Base-by-base conservation (phyloP, 2,113 vertebrate species). In the Pipa parva region DNA sequence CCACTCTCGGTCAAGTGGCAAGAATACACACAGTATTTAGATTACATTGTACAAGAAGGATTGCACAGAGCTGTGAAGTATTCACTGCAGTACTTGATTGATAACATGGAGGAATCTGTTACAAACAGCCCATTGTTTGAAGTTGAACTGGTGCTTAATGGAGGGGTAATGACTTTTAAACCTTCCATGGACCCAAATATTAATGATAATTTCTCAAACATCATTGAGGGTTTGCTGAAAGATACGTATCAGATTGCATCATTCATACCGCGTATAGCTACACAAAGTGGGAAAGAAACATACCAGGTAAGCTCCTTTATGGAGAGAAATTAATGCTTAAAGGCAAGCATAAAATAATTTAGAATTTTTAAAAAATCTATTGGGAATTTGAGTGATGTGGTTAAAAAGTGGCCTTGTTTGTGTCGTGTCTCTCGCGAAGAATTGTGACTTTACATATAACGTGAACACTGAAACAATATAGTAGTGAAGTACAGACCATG, bases 61-160 rank as follows among this genome's bases (percentile, higher is more conserved):
- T 84, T 92, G 77, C 82, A 79, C 74, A 81, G 78, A 48, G 83
- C 79, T 3, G 81, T 91, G 10, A 84, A 88, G 72, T 86, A 85
- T 80, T 92, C 86, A 50, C 80, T 91, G 74, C 85, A 84, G 74
- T 86, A 89, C 76, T 72, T 90, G 37, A 73, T 84, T 61, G 85
- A 92, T 81, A 90, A 89, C 73, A 89, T 84, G 1, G 85, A 92
- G 69, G 57, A 76, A 29, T 63, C 72, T 29, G 82, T 79, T 61
- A 83, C 76, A 59, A 80, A 81, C 3, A 15, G 61, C 49, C 78
- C 86, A 20, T 85, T 91, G 70, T 91, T 92, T 76, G 88, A 92
- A 77, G 79, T 86, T 58, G 84, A 87, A 54, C 76, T 92, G 74
- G 73, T 86, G 6, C 83, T 90, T 75, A 85, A 78, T 63, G 75